phyloP scores from a whole-genome alignment of 1,140 invertebrate genomes.

The Drosophila kepulauana region DNA sequence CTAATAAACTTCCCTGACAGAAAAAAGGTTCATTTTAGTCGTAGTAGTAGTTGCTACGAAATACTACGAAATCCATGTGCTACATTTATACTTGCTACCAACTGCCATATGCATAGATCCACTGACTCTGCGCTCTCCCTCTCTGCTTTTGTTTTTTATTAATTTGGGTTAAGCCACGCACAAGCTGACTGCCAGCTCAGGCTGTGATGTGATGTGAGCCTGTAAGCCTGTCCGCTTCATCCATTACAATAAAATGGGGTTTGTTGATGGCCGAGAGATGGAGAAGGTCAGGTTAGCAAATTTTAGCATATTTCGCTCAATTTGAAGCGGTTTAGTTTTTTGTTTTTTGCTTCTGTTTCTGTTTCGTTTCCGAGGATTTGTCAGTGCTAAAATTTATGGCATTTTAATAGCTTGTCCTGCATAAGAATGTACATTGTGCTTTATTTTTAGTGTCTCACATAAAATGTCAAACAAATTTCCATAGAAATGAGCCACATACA shows the following conservation, averaged over 20 bases:
- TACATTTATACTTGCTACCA: slow-evolving; percentile 67
- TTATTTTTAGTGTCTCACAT: slow-evolving; percentile 39
- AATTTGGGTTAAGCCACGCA: slow-evolving; percentile 76
- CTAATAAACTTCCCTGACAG: slow-evolving; percentile 66
- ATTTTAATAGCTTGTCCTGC: slow-evolving; percentile 72
- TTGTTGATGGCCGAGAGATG: slow-evolving; percentile 4
- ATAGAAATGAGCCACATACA: slow-evolving; percentile 33
- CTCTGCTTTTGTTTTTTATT: slow-evolving; percentile 63
- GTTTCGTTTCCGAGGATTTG: slow-evolving; percentile 54
- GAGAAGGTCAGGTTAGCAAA: slow-evolving; percentile 43
- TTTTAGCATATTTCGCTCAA: slow-evolving; percentile 78
- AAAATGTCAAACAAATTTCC: slow-evolving; percentile 33
- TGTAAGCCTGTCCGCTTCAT: slow-evolving; percentile 16
- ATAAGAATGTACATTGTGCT: slow-evolving; percentile 67
- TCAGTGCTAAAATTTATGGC: slow-evolving; percentile 73
- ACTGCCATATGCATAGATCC: slow-evolving; percentile 68
- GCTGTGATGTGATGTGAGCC: slow-evolving; percentile 1
- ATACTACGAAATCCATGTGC: slow-evolving; percentile 46
- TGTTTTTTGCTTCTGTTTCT: slow-evolving; percentile 60
- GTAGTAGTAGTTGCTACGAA: not conserved
- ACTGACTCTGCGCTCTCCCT: slow-evolving; percentile 40
- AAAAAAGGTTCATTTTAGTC: slow-evolving; percentile 64
- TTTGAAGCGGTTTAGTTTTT: slow-evolving; percentile 77
- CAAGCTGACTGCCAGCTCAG: slow-evolving; percentile 37
- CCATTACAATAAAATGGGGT: slow-evolving; percentile 55